These are phyloP conservation scores for Astyanax mexicanus DNA, from an alignment of 2,797 vertebrate species.

Conservation along the genomic window DNA sequence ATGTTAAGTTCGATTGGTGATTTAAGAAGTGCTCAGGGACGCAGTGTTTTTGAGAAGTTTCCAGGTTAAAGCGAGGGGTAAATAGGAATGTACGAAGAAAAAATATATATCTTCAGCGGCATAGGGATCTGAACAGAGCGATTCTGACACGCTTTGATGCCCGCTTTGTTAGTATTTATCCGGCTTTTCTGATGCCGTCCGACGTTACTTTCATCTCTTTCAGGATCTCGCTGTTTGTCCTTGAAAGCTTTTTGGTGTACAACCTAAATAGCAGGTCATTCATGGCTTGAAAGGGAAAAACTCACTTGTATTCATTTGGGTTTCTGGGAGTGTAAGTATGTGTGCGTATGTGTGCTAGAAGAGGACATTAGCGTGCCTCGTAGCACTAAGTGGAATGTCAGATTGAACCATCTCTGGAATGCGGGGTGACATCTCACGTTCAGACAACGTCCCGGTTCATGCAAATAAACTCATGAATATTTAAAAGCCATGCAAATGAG, in stretches of 20 bases:
- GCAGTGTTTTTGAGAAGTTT: constrained; percentile 1
- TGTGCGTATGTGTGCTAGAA: constrained; percentile 24
- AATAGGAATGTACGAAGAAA: neutral
- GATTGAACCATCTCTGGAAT: constrained; percentile 50
- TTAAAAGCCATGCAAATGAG: constrained; percentile 77
- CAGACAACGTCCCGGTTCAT: constrained; percentile 67
- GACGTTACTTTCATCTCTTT: constrained; percentile 6
- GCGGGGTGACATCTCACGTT: constrained; percentile 63
- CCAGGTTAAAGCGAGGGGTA: neutral
- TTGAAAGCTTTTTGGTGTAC: constrained; percentile 35
- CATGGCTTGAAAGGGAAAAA: neutral
- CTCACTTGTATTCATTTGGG: neutral
- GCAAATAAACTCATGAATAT: constrained; percentile 81
- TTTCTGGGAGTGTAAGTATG: constrained; percentile 18
- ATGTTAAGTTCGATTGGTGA: too few species aligned
- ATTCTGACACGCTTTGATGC: constrained; percentile 7
- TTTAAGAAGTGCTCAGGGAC: neutral
- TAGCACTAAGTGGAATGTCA: constrained; percentile 44
- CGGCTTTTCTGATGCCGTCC: constrained; percentile 2
- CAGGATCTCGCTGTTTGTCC: neutral
- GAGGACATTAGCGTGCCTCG: constrained; percentile 45
- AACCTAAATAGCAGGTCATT: constrained; percentile 29
- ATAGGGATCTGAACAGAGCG: neutral
- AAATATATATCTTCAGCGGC: neutral
- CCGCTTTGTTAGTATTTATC: constrained; percentile 14